Percentiles rank a stretch among this genome's conserved stretches.
phyloP scores from a whole-genome alignment of 2,113 vertebrate species.

The Tursiops truncatus region DNA sequence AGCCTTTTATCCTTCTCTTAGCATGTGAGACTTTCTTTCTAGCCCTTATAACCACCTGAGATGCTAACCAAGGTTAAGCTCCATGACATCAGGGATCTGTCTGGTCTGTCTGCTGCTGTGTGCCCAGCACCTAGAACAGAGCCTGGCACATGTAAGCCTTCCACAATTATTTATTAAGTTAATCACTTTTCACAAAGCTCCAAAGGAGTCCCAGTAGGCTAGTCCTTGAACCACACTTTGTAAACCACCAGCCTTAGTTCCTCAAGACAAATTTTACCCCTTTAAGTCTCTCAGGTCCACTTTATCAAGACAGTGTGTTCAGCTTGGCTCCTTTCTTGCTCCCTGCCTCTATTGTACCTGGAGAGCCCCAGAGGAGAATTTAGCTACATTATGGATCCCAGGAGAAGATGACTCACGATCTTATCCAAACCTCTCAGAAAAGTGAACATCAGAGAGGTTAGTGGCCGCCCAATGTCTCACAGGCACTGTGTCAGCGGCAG shows the following conservation, averaged over 20 bases:
- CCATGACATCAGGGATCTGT: neutral
- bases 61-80: neutral
- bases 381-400: neutral
- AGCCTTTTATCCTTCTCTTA: rapidly evolving
- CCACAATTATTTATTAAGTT: neutral
- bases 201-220: neutral
- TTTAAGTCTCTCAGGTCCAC: neutral
- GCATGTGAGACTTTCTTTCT: neutral
- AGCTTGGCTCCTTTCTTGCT: neutral
- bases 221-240: neutral
- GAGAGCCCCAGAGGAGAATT: neutral
- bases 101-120: neutral
- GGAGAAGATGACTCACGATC: neutral
- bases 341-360: neutral
- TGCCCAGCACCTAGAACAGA: neutral
- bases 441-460: neutral
- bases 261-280: neutral
- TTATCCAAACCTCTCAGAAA: neutral
- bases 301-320: neutral
- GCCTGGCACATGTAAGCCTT: too few species aligned
- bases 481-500: rapidly evolving
- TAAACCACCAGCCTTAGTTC: neutral
- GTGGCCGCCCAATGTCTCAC: rapidly evolving
- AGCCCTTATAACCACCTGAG: neutral
- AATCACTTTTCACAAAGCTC: neutral